Conservation (phyloP, 1,140 invertebrate genomes). For the Drosophila lacteicornis region DNA sequence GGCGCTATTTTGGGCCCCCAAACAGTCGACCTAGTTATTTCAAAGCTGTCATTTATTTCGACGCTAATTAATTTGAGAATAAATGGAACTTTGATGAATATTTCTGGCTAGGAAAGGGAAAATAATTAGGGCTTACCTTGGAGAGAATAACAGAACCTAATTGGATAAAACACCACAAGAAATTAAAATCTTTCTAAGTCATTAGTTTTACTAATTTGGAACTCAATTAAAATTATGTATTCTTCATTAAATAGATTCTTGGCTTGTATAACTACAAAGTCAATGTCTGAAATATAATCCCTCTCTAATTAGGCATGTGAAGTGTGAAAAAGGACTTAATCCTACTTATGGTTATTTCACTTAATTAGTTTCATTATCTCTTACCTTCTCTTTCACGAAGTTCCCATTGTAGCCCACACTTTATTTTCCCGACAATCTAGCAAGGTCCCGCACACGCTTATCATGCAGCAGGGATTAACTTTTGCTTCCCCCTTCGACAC, state of each 20-base stretch:
- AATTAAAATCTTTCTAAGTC: neutral
- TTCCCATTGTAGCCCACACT: slow-evolving; percentile 1
- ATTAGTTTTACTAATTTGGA: neutral
- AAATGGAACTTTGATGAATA: slow-evolving; percentile 11
- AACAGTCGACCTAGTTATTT: slow-evolving; percentile 45
- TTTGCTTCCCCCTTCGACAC: neutral
- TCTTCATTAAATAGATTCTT: neutral
- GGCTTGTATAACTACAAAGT: neutral
- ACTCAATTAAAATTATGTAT: neutral
- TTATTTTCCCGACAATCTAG: neutral
- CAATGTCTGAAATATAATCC: neutral
- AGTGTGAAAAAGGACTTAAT: slow-evolving; percentile 3
- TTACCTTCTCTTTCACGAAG: neutral
- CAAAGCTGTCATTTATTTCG: slow-evolving; percentile 40
- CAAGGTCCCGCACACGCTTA: slow-evolving; percentile 4
- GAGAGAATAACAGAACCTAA: neutral
- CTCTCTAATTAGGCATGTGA: neutral
- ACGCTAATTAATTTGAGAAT: slow-evolving; percentile 29
- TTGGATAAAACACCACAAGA: neutral
- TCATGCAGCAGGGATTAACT: slow-evolving; percentile 24
- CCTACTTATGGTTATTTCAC: neutral
- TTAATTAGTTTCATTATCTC: slow-evolving; percentile 1
- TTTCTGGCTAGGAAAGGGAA: neutral
- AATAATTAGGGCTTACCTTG: slow-evolving; percentile 8
- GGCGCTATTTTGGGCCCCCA: slow-evolving; percentile 11